These are phyloP conservation scores for Biston betularia DNA, from an alignment of 2,888 invertebrate species.

Conservation along the genomic window DNA sequence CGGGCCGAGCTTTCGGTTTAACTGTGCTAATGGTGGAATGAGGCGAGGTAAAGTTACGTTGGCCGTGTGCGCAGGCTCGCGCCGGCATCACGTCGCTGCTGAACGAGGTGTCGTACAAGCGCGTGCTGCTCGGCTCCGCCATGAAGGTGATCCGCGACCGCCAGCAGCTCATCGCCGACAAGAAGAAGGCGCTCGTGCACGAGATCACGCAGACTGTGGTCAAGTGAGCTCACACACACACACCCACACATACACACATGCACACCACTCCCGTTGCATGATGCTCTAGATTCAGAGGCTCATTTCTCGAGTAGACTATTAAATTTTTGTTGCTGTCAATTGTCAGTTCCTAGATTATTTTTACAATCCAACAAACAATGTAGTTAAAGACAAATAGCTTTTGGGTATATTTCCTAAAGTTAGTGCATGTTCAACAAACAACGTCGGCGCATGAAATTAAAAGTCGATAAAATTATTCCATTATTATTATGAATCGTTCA, in stretches of 20 bases:
- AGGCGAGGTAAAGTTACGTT: constrained; percentile 80
- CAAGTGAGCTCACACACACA: constrained; percentile 90
- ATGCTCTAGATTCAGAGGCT: neutral
- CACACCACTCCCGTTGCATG: neutral
- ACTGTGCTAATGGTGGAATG: too few species aligned
- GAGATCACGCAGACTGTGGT: constrained; percentile 96
- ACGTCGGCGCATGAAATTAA: too few species aligned
- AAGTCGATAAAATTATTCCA: too few species aligned
- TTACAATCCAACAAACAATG: too few species aligned
- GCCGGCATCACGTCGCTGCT: constrained; percentile 72
- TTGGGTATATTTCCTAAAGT: too few species aligned
- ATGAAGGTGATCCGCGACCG: constrained; percentile 94
- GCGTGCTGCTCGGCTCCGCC: constrained; percentile 90
- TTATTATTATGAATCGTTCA: too few species aligned
- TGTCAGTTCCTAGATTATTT: too few species aligned
- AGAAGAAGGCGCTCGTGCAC: constrained; percentile 93
- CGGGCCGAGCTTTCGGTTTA: too few species aligned
- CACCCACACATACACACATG: neutral
- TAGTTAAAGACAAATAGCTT: too few species aligned
- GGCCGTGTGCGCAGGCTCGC: constrained; percentile 72
- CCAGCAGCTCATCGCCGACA: constrained; percentile 93
- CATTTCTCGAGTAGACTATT: too few species aligned
- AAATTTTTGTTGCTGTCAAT: too few species aligned
- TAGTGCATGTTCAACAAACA: too few species aligned
- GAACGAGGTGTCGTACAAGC: constrained; percentile 89